phyloP scores from a whole-genome alignment of 2,797 vertebrate genomes.

The Sebastes variabilis region DNA sequence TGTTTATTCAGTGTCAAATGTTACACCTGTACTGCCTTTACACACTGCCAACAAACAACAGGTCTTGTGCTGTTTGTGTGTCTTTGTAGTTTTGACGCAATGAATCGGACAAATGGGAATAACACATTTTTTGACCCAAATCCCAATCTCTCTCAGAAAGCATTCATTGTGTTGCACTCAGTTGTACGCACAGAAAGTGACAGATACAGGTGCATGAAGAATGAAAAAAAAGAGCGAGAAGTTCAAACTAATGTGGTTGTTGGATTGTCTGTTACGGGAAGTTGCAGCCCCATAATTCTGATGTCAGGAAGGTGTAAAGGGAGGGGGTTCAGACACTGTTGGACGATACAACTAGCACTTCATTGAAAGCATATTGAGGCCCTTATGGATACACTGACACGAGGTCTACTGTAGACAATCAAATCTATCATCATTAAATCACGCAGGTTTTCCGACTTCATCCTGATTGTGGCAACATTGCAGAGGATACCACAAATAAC shows the following conservation, averaged over 20 bases:
- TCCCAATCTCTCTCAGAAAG: background rate
- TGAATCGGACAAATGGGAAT: too few species aligned
- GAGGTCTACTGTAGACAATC: background rate
- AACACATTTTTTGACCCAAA: too few species aligned
- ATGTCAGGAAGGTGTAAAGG: background rate
- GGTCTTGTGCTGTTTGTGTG: background rate
- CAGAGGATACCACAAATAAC: background rate
- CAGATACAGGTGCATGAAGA: background rate
- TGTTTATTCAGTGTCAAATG: background rate
- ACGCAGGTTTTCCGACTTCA: background rate
- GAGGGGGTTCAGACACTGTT: background rate
- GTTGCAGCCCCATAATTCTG: background rate
- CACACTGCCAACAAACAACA: background rate
- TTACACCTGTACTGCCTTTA: background rate
- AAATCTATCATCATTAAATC: background rate
- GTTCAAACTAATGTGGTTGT: too few species aligned
- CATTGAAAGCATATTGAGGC: background rate
- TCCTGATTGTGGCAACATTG: background rate
- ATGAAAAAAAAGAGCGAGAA: background rate
- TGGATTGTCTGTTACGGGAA: background rate
- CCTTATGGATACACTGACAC: background rate
- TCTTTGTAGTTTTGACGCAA: background rate
- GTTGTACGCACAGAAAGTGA: background rate
- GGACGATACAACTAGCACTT: background rate
- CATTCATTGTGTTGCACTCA: background rate